Evolutionary conservation across 2,888 invertebrate species (phyloP).

Genomic region (Digitonthophagus gazella): DNA sequence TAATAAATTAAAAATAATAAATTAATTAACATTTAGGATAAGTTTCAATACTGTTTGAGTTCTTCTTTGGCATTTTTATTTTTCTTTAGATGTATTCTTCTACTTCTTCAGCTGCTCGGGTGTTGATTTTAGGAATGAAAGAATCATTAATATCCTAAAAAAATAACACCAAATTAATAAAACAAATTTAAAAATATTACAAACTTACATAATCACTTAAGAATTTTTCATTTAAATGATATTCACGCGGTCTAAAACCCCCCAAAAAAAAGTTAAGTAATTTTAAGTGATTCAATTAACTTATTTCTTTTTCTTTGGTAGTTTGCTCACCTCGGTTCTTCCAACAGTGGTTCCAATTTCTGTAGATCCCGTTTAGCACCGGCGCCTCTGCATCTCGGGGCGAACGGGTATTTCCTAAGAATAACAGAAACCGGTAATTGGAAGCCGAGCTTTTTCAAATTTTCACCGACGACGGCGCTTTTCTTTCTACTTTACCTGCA

Average conservation of each 20-base stretch:
- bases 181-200: background rate
- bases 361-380: slow-evolving; percentile 32
- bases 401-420: slow-evolving; percentile 37
- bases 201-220: background rate
- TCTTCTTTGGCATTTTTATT: background rate
- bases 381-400: slow-evolving; percentile 37
- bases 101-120: background rate
- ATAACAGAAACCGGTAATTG: slow-evolving; percentile 4
- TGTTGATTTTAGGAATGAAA: background rate
- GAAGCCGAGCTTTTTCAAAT: slow-evolving; percentile 24
- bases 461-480: background rate
- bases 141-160: background rate
- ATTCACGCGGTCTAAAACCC: background rate
- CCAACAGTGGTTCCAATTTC: slow-evolving; percentile 30
- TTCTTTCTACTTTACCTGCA: background rate
- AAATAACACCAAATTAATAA: background rate
- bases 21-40: too few relatives aligned
- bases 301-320: background rate
- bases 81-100: background rate
- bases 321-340: slow-evolving; percentile 28
- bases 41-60: too few relatives aligned
- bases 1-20: too few relatives aligned
- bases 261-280: background rate
- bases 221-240: background rate
- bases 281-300: background rate